These are phyloP conservation scores for Epinotia bilunana DNA, from an alignment of 2,888 invertebrate genomes.

Conservation along the genomic window DNA sequence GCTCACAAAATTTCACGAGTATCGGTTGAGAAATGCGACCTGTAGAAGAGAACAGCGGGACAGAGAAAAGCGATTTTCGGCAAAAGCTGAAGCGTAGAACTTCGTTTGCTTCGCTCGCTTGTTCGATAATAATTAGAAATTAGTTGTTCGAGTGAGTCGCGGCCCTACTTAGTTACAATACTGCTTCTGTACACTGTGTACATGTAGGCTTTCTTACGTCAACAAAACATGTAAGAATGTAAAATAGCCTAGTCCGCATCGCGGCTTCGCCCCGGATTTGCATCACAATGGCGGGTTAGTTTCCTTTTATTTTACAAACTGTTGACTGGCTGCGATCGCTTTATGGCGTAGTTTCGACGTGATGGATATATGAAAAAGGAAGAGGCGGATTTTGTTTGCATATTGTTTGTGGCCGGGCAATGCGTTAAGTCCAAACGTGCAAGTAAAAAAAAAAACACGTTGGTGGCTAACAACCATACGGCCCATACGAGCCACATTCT, in stretches of 20 bases:
- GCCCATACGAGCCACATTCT: too few species aligned
- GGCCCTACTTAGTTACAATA: background rate
- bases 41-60: too few species aligned
- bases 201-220: conserved; percentile 13
- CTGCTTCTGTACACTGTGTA: background rate
- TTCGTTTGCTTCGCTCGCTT: too few species aligned
- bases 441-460: too few species aligned
- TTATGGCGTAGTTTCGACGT: conserved; percentile 18
- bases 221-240: conserved; percentile 8
- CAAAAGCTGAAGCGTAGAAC: too few species aligned
- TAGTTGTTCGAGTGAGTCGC: background rate
- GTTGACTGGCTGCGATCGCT: conserved; percentile 20
- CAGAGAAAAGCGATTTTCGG: too few species aligned
- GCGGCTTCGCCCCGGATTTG: conserved; percentile 40
- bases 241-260: conserved; percentile 11
- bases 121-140: too few species aligned
- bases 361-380: conserved; percentile 12
- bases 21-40: too few species aligned
- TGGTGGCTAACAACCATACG: too few species aligned
- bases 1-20: too few species aligned
- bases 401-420: background rate
- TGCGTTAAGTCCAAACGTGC: background rate
- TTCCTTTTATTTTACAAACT: conserved; percentile 28
- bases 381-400: conserved; percentile 3
- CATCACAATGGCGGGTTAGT: conserved; percentile 48